Evolutionary conservation across 2,888 invertebrate species (phyloP), one percentile per base, ranked within the genome.

Genomic region (Polydrusus pterygomalis): DNA sequence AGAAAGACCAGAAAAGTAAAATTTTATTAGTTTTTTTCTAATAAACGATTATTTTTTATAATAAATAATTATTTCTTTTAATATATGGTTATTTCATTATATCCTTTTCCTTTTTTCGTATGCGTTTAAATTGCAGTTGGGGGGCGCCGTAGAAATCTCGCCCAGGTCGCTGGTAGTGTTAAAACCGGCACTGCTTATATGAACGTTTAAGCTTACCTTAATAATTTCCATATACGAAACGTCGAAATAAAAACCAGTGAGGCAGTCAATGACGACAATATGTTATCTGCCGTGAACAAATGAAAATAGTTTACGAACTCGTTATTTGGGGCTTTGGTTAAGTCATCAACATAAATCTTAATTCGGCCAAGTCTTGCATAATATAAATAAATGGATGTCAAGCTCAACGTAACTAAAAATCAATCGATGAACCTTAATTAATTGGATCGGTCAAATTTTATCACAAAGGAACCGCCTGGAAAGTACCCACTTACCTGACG

Each of bases 291-390:
- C 30, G 74, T 76, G 43, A 84, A 81, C 9, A 84, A 73, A 30
- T 80, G 73, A 70, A 82, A 83, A 77, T 85, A 85, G 69, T 80
- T 82, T 10, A 85, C 80, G 71, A 84, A 85, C 67, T 84, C 80
- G 47, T 85, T 85, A 63, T 83, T 80, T 49, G 80, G 81, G 76
- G 70, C 64, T 9, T 20, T 40, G 9, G 75, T 71, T 15, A 80
- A 15, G 1, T 64, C 25, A 10, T n/a, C 47, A 1, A 79, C 43
- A 18, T 77, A 77, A 11, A n/a, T 15, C 10, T 71, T 38, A 1
- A 79, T 62, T 18, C 34, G 15, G 9, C 17, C 11, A 3, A 58
- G 34, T 47, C 78, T 67, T 15, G 43, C 58, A 11, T 72, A 63
- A 43, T 82, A 84, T 38, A 83, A 47, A 15, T 75, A 67, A 9